These are phyloP conservation scores for Cirrhinus mrigala DNA, from an alignment of 2,797 vertebrate genomes.

Conservation along the genomic window DNA sequence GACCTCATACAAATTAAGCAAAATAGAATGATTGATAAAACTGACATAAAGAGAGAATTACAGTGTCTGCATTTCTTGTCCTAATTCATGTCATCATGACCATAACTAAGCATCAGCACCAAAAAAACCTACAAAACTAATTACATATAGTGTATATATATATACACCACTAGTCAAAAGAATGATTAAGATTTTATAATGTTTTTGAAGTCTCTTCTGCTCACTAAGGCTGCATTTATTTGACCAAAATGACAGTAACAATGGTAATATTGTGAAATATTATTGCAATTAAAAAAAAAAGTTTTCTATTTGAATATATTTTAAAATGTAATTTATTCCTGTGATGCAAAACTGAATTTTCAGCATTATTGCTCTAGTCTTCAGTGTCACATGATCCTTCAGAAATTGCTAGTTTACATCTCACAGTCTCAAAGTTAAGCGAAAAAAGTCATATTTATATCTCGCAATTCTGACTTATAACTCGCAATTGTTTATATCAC, in stretches of 20 bases:
- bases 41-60: background rate
- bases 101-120: background rate
- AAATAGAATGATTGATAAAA: background rate
- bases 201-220: background rate
- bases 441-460: too few species aligned
- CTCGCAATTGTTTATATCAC: too few species aligned
- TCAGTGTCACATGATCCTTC: background rate
- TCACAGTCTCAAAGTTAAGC: too few species aligned
- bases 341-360: background rate
- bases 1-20: background rate
- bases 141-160: background rate
- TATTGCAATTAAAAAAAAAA: background rate
- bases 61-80: background rate
- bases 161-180: background rate
- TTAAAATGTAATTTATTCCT: background rate
- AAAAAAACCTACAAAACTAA: background rate
- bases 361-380: background rate
- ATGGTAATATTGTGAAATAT: background rate
- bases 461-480: too few species aligned
- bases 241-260: background rate
- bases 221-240: background rate
- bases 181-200: background rate
- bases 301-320: background rate
- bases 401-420: background rate
- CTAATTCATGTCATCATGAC: background rate